Base-by-base conservation (phyloP, 2,888 invertebrate species). In the Tromatobia lineatoria region DNA sequence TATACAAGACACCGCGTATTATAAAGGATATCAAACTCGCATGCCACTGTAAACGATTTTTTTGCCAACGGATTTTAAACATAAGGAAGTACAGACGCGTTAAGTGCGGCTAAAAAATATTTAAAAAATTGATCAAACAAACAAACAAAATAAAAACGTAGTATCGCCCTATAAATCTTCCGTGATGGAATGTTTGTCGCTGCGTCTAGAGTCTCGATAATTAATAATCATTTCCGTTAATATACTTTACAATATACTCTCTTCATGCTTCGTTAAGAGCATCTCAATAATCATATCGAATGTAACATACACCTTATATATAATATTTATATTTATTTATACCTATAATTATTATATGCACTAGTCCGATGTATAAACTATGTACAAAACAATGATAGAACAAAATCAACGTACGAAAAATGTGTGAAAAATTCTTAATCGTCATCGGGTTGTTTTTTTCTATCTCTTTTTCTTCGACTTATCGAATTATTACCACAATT, bases 371-470 rank as follows among this genome's bases (percentile, higher is more conserved):
- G 83, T 87, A 88, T 91, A 89, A 91, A 90, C 88, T 92, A 92
- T 92, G 88, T 92, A 92, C 92, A 92, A 89, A 91, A 90, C 88
- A 90, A 91, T 87, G 88, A 90, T 73, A 82, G 77, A 88, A 88
- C 85, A 85, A 87, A 87, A 85, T 76, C 82, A 78, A 85, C 78
- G 54, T 80, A 82, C 75, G 66, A 83, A 85, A 67, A 45, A 29
- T 59, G 59, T 57, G 25, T 20, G 20, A 25, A 11, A 74, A 74
- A 59, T n/a, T 38, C 18, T 18, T 8, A 73, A 59, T 47, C 29
- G 34, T 20, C 18, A 25, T 47, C 69, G 71, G 57, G n/a, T n/a
- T 71, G 69, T 3, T 69, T 81, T 67, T 80, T 54, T 66, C 42
- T 74, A 59, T 71, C n/a, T 13, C 23, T 25, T 45, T 47, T 45